These are phyloP conservation scores for Cerastoderma edule DNA, from an alignment of 2,888 invertebrate genomes.

Conservation along the genomic window DNA sequence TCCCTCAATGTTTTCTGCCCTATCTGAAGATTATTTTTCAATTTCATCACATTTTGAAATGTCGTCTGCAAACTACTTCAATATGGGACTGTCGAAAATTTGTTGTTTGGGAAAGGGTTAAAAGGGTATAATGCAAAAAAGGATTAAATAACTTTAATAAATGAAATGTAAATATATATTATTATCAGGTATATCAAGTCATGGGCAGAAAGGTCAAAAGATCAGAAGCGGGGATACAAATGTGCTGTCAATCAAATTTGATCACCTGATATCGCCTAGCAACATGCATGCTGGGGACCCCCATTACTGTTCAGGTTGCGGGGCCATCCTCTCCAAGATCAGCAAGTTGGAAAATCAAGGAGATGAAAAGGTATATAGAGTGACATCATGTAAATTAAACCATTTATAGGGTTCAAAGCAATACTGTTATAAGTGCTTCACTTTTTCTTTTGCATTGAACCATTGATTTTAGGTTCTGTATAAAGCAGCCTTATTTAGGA, in stretches of 20 bases:
- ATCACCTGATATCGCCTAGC: slow-evolving; percentile 74
- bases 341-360: slow-evolving; percentile 67
- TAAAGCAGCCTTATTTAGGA: too few species aligned
- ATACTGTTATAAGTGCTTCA: too few species aligned
- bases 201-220: slow-evolving; percentile 37
- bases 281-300: slow-evolving; percentile 83
- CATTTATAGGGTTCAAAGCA: background rate
- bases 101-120: background rate
- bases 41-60: too few species aligned
- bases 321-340: slow-evolving; percentile 79
- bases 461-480: too few species aligned
- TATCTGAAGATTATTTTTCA: too few species aligned
- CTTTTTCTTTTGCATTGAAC: background rate
- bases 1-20: slow-evolving; percentile 9
- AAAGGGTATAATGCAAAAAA: background rate
- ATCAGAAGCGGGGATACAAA: slow-evolving; percentile 80
- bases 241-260: slow-evolving; percentile 78
- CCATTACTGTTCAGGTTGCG: slow-evolving; percentile 73
- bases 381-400: too few species aligned
- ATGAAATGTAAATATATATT: background rate
- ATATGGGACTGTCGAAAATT: background rate
- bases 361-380: slow-evolving; percentile 67
- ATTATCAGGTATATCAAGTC: background rate
- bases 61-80: background rate
- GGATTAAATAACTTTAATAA: background rate